Conservation (phyloP, 1,140 invertebrate species). For the Hestina assimilis region DNA sequence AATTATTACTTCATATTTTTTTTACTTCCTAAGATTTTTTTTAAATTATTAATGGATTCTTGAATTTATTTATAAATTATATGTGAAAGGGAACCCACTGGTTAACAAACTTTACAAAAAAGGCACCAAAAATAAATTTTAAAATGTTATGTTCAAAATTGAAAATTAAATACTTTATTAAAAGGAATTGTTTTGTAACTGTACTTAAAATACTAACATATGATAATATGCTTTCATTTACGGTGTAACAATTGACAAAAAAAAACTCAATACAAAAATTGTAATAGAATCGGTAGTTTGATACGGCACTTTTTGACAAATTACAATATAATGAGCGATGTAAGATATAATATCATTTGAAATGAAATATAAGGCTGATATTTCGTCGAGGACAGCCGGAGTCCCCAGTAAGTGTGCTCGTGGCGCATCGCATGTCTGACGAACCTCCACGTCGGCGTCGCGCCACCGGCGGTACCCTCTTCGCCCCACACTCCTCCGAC, state of each 20-base stretch:
- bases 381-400: slow-evolving; percentile 17
- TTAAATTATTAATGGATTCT: too few relatives aligned
- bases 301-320: slow-evolving; percentile 1
- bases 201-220: too few relatives aligned
- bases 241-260: too few relatives aligned
- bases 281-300: neutral
- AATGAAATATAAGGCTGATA: slow-evolving; percentile 6
- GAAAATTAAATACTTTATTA: neutral
- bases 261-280: neutral
- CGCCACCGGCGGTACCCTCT: slow-evolving; percentile 57
- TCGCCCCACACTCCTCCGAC: slow-evolving; percentile 28
- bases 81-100: too few relatives aligned
- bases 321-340: neutral
- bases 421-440: slow-evolving; percentile 66
- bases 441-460: slow-evolving; percentile 73
- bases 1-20: too few relatives aligned
- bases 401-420: slow-evolving; percentile 34
- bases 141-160: too few relatives aligned
- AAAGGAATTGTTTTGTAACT: too few relatives aligned
- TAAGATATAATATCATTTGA: slow-evolving; percentile 2
- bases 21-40: too few relatives aligned
- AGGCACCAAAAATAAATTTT: too few relatives aligned
- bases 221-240: too few relatives aligned
- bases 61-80: too few relatives aligned
- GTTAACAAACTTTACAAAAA: too few relatives aligned